phyloP scores from a whole-genome alignment of 2,113 vertebrate genomes.

The Takifugu flavidus region DNA sequence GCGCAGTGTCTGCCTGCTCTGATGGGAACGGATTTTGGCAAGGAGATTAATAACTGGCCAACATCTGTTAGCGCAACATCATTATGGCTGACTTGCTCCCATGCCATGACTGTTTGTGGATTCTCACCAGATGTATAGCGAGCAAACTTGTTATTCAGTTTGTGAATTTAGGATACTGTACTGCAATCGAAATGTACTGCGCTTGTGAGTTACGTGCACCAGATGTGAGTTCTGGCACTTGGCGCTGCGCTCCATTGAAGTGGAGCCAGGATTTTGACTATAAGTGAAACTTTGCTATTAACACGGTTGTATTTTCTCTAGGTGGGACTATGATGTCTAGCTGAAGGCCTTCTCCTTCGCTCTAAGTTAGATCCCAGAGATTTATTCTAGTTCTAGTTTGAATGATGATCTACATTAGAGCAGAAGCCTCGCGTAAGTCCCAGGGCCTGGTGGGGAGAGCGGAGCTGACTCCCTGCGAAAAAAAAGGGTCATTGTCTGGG shows the following conservation, averaged over 20 bases:
- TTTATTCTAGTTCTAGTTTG: conserved; percentile 36
- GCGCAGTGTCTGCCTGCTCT: conserved; percentile 50
- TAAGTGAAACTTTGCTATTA: conserved; percentile 26
- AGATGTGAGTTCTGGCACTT: conserved; percentile 52
- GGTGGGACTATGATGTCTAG: conserved; percentile 1
- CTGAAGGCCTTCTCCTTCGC: neutral
- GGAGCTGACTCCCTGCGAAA: conserved; percentile 39
- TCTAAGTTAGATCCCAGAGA: conserved; percentile 21
- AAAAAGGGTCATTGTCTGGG: conserved; percentile 44
- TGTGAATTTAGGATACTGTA: conserved; percentile 42
- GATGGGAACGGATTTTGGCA: conserved; percentile 60
- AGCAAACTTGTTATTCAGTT: conserved; percentile 53
- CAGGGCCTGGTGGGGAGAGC: conserved; percentile 28
- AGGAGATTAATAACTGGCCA: conserved; percentile 70
- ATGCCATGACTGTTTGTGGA: conserved; percentile 45
- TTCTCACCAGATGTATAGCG: conserved; percentile 51
- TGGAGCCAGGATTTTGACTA: conserved; percentile 40
- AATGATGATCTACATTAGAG: conserved; percentile 62
- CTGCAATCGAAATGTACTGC: conserved; percentile 37
- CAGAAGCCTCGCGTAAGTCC: conserved; percentile 45
- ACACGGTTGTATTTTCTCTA: conserved; percentile 10
- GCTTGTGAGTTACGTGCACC: conserved; percentile 43
- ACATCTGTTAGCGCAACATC: conserved; percentile 78
- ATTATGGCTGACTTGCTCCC: conserved; percentile 67
- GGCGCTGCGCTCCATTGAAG: conserved; percentile 9